Evolutionary conservation across 2,888 invertebrate genomes (phyloP).

Genomic region (Acanthosepion pharaonis): DNA sequence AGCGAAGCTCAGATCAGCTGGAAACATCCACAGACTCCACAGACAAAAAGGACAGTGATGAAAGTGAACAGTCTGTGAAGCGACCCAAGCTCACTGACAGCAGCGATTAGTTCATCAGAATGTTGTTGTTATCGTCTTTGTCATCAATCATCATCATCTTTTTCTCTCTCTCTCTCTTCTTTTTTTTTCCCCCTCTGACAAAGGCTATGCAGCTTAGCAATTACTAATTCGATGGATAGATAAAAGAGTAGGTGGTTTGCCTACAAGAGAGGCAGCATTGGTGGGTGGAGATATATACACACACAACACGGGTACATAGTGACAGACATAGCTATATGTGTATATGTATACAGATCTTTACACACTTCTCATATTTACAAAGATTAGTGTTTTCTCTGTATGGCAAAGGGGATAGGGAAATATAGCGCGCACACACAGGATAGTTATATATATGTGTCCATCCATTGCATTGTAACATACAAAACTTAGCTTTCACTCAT

Average conservation of each 20-base stretch:
- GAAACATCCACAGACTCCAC: not conserved
- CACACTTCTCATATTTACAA: not conserved
- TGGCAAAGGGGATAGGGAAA: too few species aligned
- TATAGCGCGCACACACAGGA: too few species aligned
- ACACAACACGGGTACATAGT: too few species aligned
- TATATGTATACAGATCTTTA: not conserved
- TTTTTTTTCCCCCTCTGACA: not conserved
- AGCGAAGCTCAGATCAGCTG: slow-evolving; percentile 34
- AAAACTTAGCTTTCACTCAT: too few species aligned
- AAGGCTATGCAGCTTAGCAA: not conserved
- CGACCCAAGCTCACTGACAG: slow-evolving; percentile 36
- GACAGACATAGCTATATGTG: too few species aligned
- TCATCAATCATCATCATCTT: not conserved
- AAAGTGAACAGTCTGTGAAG: slow-evolving; percentile 33
- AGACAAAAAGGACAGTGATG: slow-evolving; percentile 6
- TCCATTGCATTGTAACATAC: too few species aligned
- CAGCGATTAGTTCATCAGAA: not conserved
- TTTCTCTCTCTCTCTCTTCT: not conserved
- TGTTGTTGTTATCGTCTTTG: not conserved
- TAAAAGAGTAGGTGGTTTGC: not conserved
- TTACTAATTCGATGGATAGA: not conserved
- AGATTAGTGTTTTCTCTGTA: too few species aligned
- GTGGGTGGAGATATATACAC: not conserved
- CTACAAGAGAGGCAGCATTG: not conserved
- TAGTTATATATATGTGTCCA: too few species aligned